A percentile compares a stretch with the other conserved stretches of the same genome.
phyloP scores from a whole-genome alignment of 2,113 vertebrate genomes.

The Columbina picui region DNA sequence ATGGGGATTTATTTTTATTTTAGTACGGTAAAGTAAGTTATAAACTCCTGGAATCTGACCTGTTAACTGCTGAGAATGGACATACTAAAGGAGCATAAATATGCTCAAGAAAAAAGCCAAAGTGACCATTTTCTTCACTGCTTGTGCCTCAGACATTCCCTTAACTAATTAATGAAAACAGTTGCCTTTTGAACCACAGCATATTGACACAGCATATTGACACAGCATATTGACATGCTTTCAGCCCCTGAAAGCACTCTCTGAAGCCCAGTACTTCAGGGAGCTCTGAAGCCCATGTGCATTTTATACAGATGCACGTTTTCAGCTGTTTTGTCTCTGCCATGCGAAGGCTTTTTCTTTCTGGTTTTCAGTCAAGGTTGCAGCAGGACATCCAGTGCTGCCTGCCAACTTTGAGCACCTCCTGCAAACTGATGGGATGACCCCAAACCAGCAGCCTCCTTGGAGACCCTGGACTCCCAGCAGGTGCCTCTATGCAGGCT shows the following conservation, averaged over 20 bases:
- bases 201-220: no score
- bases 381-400: not conserved
- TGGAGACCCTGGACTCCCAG: not conserved
- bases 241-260: not conserved
- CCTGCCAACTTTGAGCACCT: not conserved
- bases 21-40: not conserved
- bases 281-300: not conserved
- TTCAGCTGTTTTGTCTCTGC: not conserved
- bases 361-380: not conserved
- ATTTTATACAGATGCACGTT: not conserved
- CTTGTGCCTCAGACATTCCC: not conserved
- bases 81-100: not conserved
- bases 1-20: not conserved
- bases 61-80: not conserved
- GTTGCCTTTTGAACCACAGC: not conserved
- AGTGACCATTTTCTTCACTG: not conserved
- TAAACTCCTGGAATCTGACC: not conserved
- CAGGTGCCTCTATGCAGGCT: not conserved
- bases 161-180: not conserved
- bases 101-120: not conserved
- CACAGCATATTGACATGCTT: not conserved
- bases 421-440: not conserved
- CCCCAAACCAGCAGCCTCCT: not conserved
- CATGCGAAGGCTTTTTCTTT: not conserved
- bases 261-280: not conserved